Evolutionary conservation across 2,113 vertebrate genomes (phyloP).

Genomic region (Ailuropoda melanoleuca): DNA sequence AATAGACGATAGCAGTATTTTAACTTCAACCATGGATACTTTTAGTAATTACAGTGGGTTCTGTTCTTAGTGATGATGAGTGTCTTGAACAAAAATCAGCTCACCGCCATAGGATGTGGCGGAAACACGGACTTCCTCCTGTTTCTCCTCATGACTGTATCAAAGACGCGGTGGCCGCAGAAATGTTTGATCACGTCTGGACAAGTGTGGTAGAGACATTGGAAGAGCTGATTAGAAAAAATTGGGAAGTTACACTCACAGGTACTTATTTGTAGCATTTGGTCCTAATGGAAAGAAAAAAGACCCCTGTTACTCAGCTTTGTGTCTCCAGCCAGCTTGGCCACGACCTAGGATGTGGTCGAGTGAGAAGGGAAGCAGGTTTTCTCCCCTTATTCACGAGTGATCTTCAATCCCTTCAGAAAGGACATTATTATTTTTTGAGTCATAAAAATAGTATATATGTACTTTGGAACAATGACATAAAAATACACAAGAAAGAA

Average conservation of each 20-base stretch:
- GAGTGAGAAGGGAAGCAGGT: background rate
- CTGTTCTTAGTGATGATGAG: conserved; percentile 84
- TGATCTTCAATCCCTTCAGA: background rate
- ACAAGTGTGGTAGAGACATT: conserved; percentile 80
- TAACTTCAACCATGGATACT: background rate
- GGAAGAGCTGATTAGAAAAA: conserved; percentile 85
- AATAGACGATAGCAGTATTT: background rate
- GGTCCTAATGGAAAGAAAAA: background rate
- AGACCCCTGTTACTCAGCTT: background rate
- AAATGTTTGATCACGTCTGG: conserved; percentile 89
- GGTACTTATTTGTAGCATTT: conserved; percentile 75
- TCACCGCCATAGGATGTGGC: conserved; percentile 61
- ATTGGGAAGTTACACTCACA: conserved; percentile 82
- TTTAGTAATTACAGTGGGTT: conserved; percentile 55
- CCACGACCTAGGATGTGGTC: background rate
- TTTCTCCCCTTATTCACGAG: background rate
- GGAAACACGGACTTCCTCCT: conserved; percentile 85
- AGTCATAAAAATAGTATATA: background rate
- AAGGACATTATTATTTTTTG: background rate
- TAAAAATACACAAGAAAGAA: background rate
- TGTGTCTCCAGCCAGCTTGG: accelerated
- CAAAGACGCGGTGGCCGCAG: conserved; percentile 85
- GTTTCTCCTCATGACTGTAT: conserved; percentile 89
- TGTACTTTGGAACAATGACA: background rate
- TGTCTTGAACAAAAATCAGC: conserved; percentile 79